Evolutionary conservation across 1,140 invertebrate species (phyloP).

Genomic region (Riptortus pedestris): DNA sequence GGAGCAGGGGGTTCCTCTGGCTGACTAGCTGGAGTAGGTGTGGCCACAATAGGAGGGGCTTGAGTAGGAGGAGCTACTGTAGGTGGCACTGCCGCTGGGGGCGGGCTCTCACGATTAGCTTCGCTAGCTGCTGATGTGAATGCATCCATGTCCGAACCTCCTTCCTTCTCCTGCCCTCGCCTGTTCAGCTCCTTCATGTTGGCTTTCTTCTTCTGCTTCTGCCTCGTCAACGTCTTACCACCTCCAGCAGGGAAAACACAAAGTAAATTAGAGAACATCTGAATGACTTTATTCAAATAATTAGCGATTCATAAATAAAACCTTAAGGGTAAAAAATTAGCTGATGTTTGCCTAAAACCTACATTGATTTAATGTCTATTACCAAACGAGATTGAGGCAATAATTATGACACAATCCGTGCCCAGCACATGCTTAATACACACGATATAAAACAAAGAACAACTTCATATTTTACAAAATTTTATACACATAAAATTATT

Average conservation of each 20-base stretch:
- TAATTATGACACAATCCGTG: too few relatives aligned
- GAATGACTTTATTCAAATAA: too few relatives aligned
- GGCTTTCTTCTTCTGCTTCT: conserved; percentile 38
- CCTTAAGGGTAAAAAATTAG: too few relatives aligned
- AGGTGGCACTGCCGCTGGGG: background rate
- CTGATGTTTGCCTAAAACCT: too few relatives aligned
- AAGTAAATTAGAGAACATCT: conserved; percentile 6
- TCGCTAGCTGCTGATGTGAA: conserved; percentile 35
- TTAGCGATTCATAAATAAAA: too few relatives aligned
- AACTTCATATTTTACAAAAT: too few relatives aligned
- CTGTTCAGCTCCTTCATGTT: conserved; percentile 40
- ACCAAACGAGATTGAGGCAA: too few relatives aligned
- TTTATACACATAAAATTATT: too few relatives aligned
- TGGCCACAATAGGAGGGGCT: background rate
- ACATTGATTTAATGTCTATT: too few relatives aligned
- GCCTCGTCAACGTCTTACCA: conserved; percentile 22
- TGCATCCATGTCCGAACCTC: conserved; percentile 44
- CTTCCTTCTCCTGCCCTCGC: conserved; percentile 42
- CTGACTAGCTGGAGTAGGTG: background rate
- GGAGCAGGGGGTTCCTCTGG: background rate
- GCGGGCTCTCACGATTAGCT: background rate
- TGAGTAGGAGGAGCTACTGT: background rate
- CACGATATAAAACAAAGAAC: too few relatives aligned
- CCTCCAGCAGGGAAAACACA: conserved; percentile 22
- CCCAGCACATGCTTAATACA: too few relatives aligned